Conservation (phyloP, 2,797 vertebrate species). For the Gallinago nigripennis region DNA sequence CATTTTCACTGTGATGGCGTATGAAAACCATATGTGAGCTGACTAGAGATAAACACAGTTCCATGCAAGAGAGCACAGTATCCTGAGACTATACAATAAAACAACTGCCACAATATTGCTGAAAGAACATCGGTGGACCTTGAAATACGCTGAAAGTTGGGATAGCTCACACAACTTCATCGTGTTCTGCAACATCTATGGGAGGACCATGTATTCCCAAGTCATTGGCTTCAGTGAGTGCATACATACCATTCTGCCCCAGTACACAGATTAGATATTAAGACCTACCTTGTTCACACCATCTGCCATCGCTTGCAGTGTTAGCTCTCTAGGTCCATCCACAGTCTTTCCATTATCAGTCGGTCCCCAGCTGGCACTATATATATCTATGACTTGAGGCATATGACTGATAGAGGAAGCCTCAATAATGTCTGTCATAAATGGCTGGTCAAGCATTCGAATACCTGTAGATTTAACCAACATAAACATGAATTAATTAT, state of each 20-base stretch:
- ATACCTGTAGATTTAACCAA: constrained; percentile 82
- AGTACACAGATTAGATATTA: background rate
- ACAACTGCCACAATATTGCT: background rate
- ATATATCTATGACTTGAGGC: constrained; percentile 98
- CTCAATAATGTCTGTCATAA: constrained; percentile 99
- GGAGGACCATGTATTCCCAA: background rate
- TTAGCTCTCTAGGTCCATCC: constrained; percentile 95
- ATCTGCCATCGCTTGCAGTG: constrained; percentile 97
- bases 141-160: background rate
- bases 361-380: constrained; percentile 98
- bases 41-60: background rate
- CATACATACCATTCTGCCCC: background rate
- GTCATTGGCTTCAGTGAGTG: background rate
- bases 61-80: background rate
- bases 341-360: constrained; percentile 98
- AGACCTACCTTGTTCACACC: constrained; percentile 93
- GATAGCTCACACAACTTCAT: background rate
- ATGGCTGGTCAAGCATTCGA: constrained; percentile 97
- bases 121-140: background rate
- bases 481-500: background rate
- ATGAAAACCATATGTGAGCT: background rate
- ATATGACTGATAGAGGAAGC: constrained; percentile 99
- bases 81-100: background rate
- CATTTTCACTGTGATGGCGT: background rate
- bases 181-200: background rate